Base-by-base conservation (phyloP, 2,113 vertebrate genomes). In the Cettia cetti region DNA sequence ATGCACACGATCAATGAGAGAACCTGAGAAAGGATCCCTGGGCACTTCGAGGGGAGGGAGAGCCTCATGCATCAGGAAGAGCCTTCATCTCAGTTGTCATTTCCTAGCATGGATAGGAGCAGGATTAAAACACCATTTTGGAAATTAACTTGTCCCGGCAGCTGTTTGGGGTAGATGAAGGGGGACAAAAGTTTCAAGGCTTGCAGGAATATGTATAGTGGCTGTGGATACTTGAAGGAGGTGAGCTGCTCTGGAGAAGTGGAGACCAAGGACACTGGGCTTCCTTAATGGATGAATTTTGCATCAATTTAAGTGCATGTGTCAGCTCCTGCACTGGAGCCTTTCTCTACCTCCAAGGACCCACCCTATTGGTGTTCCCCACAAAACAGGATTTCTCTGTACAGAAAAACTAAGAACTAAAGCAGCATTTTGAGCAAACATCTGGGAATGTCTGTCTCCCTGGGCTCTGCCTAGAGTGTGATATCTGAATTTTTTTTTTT, bases 1-100 rank as follows among this genome's bases (percentile, higher is more conserved):
- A 97, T 97, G 91, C 68, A 68, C 30, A 20, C 56, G 24, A 95
- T 96, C 96, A 95, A 97, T 96, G 80, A 86, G 27, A 92, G 44
- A 89, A 95, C 24, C 64, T 92, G 76, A 97, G 80, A 95, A 90
- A 93, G 35, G 56, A 74, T 86, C 76, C 44, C 56, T 24, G 61
- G 80, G 72, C 76, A 47, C 60, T 86, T 83, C 1, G 1, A 70
- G 59, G 26, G 45, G 80, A 83, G 76, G 45, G 74, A 88, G 23
- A 82, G 14, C 11, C 33, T 93, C 37, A 31, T 5, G 9, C 6
- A 23, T 22, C 21, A 31, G 44, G 33, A 33, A 47, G 10, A 50
- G 5, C 19, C 30, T 42, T 70, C 2, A 0, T 59, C 52, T 90
- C 52, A 27, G 1, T 35, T 88, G 33, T 31, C 6, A 6, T 54